phyloP scores from a whole-genome alignment of 1,140 invertebrate species.

The Phocides pigmalion region DNA sequence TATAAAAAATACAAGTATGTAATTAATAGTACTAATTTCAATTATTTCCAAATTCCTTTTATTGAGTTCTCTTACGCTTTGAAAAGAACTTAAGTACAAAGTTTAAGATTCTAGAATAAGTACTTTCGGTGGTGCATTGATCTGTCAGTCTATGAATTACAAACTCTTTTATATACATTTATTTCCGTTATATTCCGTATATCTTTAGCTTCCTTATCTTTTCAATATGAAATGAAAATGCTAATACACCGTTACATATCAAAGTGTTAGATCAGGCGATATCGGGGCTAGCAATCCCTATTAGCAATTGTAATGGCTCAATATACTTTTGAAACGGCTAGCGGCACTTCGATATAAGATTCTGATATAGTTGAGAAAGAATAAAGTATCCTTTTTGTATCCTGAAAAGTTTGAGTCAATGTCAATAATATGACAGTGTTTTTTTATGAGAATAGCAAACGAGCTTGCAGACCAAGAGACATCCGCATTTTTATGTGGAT shows the following conservation, averaged over 20 bases:
- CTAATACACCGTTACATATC: slow-evolving; percentile 29
- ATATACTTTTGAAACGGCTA: slow-evolving; percentile 22
- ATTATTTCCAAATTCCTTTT: no score
- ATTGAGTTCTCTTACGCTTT: no score
- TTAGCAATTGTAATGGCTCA: slow-evolving; percentile 27
- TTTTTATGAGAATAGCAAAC: not conserved
- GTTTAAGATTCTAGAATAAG: no score
- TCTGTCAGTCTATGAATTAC: no score
- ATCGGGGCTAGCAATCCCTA: slow-evolving; percentile 1
- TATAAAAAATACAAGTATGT: no score
- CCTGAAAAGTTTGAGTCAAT: not conserved
- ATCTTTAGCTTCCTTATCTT: no score
- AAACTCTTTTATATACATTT: no score
- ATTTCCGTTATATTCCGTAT: not conserved
- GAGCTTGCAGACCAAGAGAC: no score
- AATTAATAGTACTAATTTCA: no score
- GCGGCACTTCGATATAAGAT: slow-evolving; percentile 16
- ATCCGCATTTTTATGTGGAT: no score
- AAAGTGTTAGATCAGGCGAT: slow-evolving; percentile 18
- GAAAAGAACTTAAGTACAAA: no score
- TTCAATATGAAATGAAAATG: slow-evolving; percentile 28
- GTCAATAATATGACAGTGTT: not conserved
- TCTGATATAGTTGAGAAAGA: not conserved
- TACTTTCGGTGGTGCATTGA: no score
- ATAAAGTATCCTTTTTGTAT: slow-evolving; percentile 2